Conservation (phyloP, 2,797 vertebrate genomes). For the Telmatherina bonti region DNA sequence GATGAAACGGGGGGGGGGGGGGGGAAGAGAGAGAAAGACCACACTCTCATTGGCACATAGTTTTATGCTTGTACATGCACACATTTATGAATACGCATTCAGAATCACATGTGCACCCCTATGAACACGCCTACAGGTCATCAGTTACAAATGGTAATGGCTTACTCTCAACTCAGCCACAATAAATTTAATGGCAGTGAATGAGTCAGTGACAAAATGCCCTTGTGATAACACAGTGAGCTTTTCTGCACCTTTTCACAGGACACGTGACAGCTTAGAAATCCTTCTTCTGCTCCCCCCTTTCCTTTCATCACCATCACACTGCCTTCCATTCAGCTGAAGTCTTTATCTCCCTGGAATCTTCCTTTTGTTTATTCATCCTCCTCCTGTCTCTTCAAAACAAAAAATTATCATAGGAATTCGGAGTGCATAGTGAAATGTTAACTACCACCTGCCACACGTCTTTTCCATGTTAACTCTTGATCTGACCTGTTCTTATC, state of each 20-base stretch:
- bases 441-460: conserved; percentile 71
- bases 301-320: conserved; percentile 33
- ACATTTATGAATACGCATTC: conserved; percentile 32
- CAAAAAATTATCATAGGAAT: conserved; percentile 53
- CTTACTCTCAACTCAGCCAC: conserved; percentile 48
- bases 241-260: conserved; percentile 46
- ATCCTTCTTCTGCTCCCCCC: conserved; percentile 31
- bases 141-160: conserved; percentile 76
- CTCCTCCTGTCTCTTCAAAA: conserved; percentile 10
- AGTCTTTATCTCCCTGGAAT: conserved; percentile 48
- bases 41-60: conserved; percentile 34
- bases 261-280: conserved; percentile 43
- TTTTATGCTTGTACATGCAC: conserved; percentile 36
- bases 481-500: conserved; percentile 49
- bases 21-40: conserved; percentile 7
- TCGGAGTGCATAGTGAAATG: conserved; percentile 63
- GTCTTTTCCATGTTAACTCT: conserved; percentile 38
- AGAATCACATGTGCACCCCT: conserved; percentile 16
- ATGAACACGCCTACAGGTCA: conserved; percentile 53
- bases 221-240: conserved; percentile 70
- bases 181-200: conserved; percentile 65
- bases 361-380: conserved; percentile 53
- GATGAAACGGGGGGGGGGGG: conserved; percentile 20
- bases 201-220: conserved; percentile 72
- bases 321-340: conserved; percentile 52